Base-by-base conservation (phyloP, 2,113 vertebrate species). In the Rhea americana region DNA sequence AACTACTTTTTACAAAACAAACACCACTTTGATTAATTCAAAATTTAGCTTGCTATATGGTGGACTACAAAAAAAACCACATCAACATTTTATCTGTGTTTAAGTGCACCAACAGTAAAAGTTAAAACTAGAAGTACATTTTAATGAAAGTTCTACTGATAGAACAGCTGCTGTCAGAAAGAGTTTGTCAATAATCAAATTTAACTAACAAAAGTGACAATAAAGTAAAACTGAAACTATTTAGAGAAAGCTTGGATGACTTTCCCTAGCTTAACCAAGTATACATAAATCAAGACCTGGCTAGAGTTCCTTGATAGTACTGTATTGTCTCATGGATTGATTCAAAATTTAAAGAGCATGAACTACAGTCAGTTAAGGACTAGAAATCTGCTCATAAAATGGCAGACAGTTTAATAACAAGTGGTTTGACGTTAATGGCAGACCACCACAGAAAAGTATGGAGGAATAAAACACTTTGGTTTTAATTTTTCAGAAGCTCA, bases 381-480 rank as follows among this genome's bases (percentile, higher is more conserved):
- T 95, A 95, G 94, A 73, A 65, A 61, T 81, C 96, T 97, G 96
- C 86, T 96, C 97, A 93, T 90, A 96, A 97, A 96, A 97, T 88
- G 93, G 96, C 93, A 97, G 96, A 96, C 28, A 37, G 94, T 97
- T 94, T 45, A 82, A 7, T 94, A 94, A 96, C 96, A 95, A 97
- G 93, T 96, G 97, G 90, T 93, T 97, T 97, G 93, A 95, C 97
- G 92, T 94, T 95, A 96, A 96, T 83, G 93, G 92, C 94, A 97
- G 67, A 82, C 90, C 95, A 96, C 97, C 97, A 96, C 96, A 96
- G 96, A 76, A 94, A 96, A 87, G 22, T 77, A 90, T 77, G 96
- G 95, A 97, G 94, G 94, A 97, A 97, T 87, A 96, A 96, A 96
- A 96, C 30, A 62, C 95, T 97, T 97, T 94, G 95, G 95, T 92